phyloP scores from a whole-genome alignment of 2,888 invertebrate genomes.

The Erpobdella octoculata region DNA sequence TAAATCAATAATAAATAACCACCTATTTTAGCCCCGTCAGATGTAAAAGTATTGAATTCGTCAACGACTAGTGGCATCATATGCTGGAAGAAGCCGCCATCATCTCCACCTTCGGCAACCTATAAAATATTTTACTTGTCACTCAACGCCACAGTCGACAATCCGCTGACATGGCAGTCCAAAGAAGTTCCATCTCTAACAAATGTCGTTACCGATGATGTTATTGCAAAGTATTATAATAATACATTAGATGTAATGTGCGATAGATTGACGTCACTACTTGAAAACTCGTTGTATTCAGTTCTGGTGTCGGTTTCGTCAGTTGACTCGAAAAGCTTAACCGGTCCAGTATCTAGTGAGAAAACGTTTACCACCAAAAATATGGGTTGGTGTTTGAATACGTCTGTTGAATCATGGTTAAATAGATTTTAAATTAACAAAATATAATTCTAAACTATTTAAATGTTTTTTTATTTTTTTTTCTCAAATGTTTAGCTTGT shows the following conservation, averaged over 20 bases:
- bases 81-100: conserved; percentile 3
- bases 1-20: no score
- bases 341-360: background rate
- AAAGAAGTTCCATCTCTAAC: background rate
- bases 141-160: background rate
- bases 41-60: conserved; percentile 3
- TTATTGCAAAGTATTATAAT: background rate
- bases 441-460: background rate
- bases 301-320: background rate
- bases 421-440: no score
- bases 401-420: no score
- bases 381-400: background rate
- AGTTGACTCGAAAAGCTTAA: background rate
- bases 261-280: background rate
- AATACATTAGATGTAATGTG: background rate
- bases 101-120: background rate
- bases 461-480: background rate
- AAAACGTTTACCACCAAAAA: background rate
- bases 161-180: background rate
- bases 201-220: background rate
- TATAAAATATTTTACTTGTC: background rate
- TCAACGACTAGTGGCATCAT: background rate
- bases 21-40: conserved; percentile 3
- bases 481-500: conserved; percentile 7
- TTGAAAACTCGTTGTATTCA: background rate